Conservation (phyloP, 2,113 vertebrate genomes). For the Nothobranchius furzeri region DNA sequence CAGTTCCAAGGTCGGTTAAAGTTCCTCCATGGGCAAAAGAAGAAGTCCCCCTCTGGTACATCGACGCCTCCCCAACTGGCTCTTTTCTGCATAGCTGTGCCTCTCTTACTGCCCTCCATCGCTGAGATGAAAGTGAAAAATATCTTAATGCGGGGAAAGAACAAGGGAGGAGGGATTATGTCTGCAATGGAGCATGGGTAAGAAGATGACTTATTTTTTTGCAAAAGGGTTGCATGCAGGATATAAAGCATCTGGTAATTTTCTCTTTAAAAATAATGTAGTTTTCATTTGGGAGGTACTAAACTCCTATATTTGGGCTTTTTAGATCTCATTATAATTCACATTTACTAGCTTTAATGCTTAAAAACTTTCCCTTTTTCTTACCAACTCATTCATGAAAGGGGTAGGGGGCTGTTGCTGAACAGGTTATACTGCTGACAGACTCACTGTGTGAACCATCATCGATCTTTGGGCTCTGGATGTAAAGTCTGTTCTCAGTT, state of each 20-base stretch:
- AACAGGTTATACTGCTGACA: neutral
- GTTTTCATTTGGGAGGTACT: too few species aligned
- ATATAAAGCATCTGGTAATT: too few species aligned
- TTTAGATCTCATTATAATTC: too few species aligned
- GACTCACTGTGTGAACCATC: slow-evolving; percentile 4
- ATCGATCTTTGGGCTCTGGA: slow-evolving; percentile 32
- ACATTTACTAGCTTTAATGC: too few species aligned
- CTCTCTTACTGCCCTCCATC: slow-evolving; percentile 86
- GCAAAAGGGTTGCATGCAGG: neutral
- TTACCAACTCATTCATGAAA: too few species aligned
- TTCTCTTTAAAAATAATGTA: too few species aligned
- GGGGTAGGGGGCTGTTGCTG: too few species aligned
- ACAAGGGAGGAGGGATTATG: slow-evolving; percentile 73
- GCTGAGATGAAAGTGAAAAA: slow-evolving; percentile 88
- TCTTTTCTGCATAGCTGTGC: slow-evolving; percentile 90
- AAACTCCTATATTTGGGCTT: too few species aligned
- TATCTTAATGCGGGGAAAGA: slow-evolving; percentile 83
- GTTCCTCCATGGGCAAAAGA: slow-evolving; percentile 94
- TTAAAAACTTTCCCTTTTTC: too few species aligned
- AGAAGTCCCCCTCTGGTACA: slow-evolving; percentile 83
- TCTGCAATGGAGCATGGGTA: slow-evolving; percentile 71
- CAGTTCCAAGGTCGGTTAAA: slow-evolving; percentile 95
- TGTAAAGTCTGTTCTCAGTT: slow-evolving; percentile 60
- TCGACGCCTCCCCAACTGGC: slow-evolving; percentile 85
- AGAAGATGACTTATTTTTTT: slow-evolving; percentile 13